Evolutionary conservation across 2,888 invertebrate genomes (phyloP).

Genomic region (Lathronympha strigana): DNA sequence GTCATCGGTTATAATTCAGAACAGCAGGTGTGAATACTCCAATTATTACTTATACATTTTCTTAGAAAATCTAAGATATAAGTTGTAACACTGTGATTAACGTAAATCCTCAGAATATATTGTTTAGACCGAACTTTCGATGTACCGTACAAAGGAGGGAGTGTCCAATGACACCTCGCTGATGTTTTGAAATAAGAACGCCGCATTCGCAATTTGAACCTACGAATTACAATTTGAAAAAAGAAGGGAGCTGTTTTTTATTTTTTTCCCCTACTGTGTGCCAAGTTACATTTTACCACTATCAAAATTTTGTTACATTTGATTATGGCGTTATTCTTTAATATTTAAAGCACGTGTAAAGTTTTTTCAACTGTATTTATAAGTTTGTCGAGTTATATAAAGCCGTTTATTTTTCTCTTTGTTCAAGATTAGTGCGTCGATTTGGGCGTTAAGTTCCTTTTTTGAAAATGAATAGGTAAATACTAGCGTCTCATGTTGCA

Average conservation of each 20-base stretch:
- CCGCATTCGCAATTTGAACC: conserved; percentile 82
- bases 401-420: conserved; percentile 83
- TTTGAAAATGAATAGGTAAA: conserved; percentile 83
- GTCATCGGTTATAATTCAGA: too few relatives aligned
- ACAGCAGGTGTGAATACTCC: too few relatives aligned
- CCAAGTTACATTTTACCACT: conserved; percentile 44
- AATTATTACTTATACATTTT: too few relatives aligned
- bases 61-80: too few relatives aligned
- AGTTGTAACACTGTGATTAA: neutral
- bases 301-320: conserved; percentile 13
- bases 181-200: conserved; percentile 83
- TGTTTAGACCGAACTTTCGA: conserved; percentile 55
- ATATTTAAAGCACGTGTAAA: conserved; percentile 29
- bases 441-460: conserved; percentile 83
- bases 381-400: conserved; percentile 71
- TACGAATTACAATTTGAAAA: conserved; percentile 82
- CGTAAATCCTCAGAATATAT: neutral
- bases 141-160: conserved; percentile 62
- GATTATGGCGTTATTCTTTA: conserved; percentile 50
- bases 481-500: conserved; percentile 76
- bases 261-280: conserved; percentile 58
- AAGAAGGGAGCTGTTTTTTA: conserved; percentile 75
- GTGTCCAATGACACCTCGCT: conserved; percentile 82
- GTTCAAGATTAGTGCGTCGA: conserved; percentile 79
- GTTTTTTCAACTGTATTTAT: conserved; percentile 24